Evolutionary conservation across 1,140 invertebrate genomes (phyloP), one percentile per base, ranked within the genome.

Genomic region (Drosophila rhopaloa): DNA sequence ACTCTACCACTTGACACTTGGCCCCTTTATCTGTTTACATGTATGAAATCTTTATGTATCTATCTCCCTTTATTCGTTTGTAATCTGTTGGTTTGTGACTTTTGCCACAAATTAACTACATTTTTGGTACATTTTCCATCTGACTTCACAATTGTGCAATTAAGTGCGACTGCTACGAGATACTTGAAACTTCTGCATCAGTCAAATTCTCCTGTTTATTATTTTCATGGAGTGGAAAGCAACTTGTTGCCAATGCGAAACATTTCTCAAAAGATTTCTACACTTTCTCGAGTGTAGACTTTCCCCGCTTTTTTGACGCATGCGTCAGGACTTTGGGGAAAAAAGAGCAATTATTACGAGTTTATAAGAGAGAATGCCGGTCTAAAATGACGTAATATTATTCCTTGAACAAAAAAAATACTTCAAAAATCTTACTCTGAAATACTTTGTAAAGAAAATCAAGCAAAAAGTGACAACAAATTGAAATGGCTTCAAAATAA

Each of bases 101-200:
- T 53, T 65, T 41, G 11, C 68, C 60, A 58, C 68, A 79, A 71
- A 85, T 81, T 81, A 70, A 79, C 75, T 79, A 48, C 38, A 58
- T 66, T 82, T 86, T 82, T 72, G 58, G 83, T 63, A 81, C 59
- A 83, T 86, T 83, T 90, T 90, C 86, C 63, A 60, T 46, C 66
- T 68, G 82, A 81, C 66, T 86, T 61, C 50, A 70, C 67, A 90
- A 86, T 86, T 90, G 81, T 86, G 77, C 79, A 90, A 83, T 90
- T 90, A 86, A 75, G 57, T 79, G 68, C 51, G 76, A 71, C 16
- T 43, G 53, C 27, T 44, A 11, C 19, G 9, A 14, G 50, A 40
- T 50, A 48, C n/a, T 50, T 58, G 37, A 4, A 35, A 70, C 50
- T 50, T 58, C 10, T 32, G 19, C 14, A n/a, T 66, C 16, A 50